Base-by-base conservation (phyloP, 2,113 vertebrate genomes). In the Bungarus multicinctus region DNA sequence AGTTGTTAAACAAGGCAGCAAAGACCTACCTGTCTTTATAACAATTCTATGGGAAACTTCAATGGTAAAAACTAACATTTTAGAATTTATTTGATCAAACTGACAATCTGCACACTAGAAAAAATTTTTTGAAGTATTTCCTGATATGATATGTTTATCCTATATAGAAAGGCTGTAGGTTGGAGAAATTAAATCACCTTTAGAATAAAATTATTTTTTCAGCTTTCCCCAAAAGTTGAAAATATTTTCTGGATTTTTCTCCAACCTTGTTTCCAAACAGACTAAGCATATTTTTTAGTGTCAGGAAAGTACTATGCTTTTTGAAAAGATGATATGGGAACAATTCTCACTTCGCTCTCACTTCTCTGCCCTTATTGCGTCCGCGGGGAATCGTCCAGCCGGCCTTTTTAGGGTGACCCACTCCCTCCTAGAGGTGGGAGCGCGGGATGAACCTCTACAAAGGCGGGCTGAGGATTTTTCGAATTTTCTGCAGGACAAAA, bases 281-380 rank as follows among this genome's bases (percentile, higher is more conserved):
- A 18, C 30, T 45, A n/a, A 43, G n/a, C 22, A 25, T 55, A 45
- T 25, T 57, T 96, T 94, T 94, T 64, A 57, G 23, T 27, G 9
- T 81, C 47, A 85, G 23, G 52, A 53, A 91, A 85, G 5, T 85
- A 30, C 23, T 85, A 53, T 55, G n/a, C 10, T 20, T 45, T 39
- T 81, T 85, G 58, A 34, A 91, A 30, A 55, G 34, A 43, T 54
- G 69, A 16, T 55, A 85, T 4, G 8, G 2, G 14, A 55, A 55
- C 4, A 43, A 55, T 55, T 57, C 43, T 57, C n/a, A n/a, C n/a
- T n/a, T n/a, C n/a, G n/a, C n/a, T n/a, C n/a, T n/a, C n/a, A n/a
- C n/a, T n/a, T n/a, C n/a, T n/a, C n/a, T n/a, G n/a, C n/a, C n/a
- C n/a, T n/a, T n/a, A n/a, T n/a, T n/a, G n/a, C n/a, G n/a, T n/a